Conservation (phyloP, 2,113 vertebrate species). For the Oncorhynchus nerka region DNA sequence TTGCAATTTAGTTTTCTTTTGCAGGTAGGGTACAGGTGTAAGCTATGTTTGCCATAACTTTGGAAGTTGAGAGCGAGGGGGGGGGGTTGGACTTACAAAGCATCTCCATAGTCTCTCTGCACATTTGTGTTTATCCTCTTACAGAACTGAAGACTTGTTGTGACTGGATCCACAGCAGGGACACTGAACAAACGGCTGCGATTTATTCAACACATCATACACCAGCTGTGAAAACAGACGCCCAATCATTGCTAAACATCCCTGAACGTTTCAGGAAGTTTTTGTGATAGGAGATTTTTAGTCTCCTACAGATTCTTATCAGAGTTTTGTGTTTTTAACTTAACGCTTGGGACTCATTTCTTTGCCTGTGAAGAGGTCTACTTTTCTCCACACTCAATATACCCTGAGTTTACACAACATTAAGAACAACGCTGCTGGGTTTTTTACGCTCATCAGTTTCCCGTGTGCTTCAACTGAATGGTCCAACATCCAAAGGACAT, state of each 20-base stretch:
- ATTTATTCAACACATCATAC: neutral
- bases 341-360: neutral
- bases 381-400: too few species aligned
- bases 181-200: neutral
- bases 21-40: neutral
- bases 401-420: too few species aligned
- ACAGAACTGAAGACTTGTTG: neutral
- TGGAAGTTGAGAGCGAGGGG: neutral
- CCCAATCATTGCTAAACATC: neutral
- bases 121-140: neutral
- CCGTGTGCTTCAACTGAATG: too few species aligned
- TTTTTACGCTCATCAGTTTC: too few species aligned
- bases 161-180: neutral
- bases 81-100: neutral
- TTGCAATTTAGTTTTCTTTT: neutral
- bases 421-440: too few species aligned
- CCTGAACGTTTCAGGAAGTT: neutral
- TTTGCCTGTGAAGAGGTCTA: too few species aligned
- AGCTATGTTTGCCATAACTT: neutral
- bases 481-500: too few species aligned
- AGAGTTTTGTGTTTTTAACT: neutral
- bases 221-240: neutral
- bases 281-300: neutral
- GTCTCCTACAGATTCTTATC: neutral
- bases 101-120: neutral